Percentiles rank a stretch among this genome's conserved stretches.
These are phyloP conservation scores for Lucinisca nassula DNA, from an alignment of 2,888 invertebrate species.

Conservation along the genomic window DNA sequence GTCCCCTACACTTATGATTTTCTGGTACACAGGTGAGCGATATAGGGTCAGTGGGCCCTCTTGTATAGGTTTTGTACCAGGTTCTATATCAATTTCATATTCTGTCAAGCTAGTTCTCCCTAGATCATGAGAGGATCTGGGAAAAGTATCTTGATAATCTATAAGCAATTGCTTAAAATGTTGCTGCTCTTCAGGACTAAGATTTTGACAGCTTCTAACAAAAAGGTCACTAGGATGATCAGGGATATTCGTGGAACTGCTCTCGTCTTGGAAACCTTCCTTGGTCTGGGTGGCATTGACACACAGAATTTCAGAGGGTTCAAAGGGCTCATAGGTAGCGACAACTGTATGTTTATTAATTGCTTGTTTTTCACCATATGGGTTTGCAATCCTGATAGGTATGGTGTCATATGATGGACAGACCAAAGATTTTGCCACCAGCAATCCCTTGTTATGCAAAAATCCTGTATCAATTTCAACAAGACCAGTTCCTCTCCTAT, in stretches of 20 bases:
- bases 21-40: too few species aligned
- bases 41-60: too few species aligned
- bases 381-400: not conserved
- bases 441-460: not conserved
- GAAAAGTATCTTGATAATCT: not conserved
- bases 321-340: not conserved
- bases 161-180: not conserved
- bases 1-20: too few species aligned
- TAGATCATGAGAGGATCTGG: not conserved
- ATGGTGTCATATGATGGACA: not conserved
- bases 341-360: not conserved
- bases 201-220: not conserved
- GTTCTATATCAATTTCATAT: not conserved
- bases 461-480: not conserved
- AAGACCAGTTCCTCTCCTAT: not conserved
- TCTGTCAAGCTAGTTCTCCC: not conserved
- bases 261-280: not conserved
- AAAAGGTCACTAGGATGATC: not conserved
- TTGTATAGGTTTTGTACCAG: not conserved
- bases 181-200: not conserved
- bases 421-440: not conserved
- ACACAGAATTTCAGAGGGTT: not conserved
- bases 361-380: not conserved
- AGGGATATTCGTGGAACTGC: not conserved
- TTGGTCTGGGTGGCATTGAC: not conserved